Evolutionary conservation across 2,797 vertebrate species (phyloP), one percentile per base, ranked within the genome.

Genomic region (Sardinella longiceps): DNA sequence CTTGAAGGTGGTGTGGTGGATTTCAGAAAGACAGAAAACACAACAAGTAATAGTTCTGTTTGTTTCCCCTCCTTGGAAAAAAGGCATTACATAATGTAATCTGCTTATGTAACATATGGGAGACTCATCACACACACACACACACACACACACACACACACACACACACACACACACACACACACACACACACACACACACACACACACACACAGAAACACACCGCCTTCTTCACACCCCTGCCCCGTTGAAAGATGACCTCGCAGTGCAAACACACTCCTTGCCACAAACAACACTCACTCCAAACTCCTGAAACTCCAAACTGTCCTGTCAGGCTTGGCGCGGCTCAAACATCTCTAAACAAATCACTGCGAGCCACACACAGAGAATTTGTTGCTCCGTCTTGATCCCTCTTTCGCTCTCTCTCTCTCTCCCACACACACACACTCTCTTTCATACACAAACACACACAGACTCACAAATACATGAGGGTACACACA

Each of bases 51-150:
- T 46, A 82, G 66, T 37, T 77, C 70, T 84, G 70, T 88, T 89
- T 88, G 82, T 91, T 87, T 88, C 53, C 58, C 85, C 80, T 89
- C 80, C 83, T 86, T 88, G 63, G 85, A 87, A 82, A 87, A 85
- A 89, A 87, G 63, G 14, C 56, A 84, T 95, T 95, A 93, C 88
- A 88, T 94, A 94, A 95, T 84, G 56, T 91, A 91, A 93, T 93
- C 90, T 89, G 60, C 90, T 95, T 95, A 95, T 90, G 90, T 93
- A 95, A 95, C 89, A 70, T 85, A 90, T 20, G 87, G 60, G 89
- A 90, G 87, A 85, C 86, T 58, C 70, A 80, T 81, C 88, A 87
- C 86, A 77, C 70, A 43, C 33, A 74, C 66, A 74, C 66, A 74
- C 63, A 70, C 63, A 70, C 63, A 37, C 28, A 48, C 23, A 60